These are phyloP conservation scores for Schizothorax lantsangensis DNA, from an alignment of 2,797 vertebrate species.

Conservation along the genomic window DNA sequence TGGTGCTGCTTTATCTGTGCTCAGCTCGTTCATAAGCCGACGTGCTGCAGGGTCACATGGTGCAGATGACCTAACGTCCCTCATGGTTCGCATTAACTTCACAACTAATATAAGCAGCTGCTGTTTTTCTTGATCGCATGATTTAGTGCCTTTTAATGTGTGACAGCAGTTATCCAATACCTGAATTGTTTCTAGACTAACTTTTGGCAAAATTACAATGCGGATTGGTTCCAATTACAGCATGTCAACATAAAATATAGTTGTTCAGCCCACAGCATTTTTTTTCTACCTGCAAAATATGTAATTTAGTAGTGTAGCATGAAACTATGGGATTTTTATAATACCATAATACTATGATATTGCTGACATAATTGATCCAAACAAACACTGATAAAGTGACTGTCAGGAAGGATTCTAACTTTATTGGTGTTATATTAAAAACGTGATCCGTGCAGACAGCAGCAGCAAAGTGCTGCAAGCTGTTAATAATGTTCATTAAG, in stretches of 20 bases:
- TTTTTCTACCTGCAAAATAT: neutral
- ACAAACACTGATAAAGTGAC: neutral
- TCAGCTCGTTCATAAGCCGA: conserved; percentile 13
- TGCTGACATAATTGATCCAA: neutral
- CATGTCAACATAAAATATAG: neutral
- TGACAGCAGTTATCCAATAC: neutral
- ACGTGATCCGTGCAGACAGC: neutral
- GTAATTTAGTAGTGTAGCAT: neutral
- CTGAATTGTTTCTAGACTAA: neutral
- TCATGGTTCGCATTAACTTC: neutral
- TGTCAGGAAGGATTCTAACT: neutral
- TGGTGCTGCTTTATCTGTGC: conserved; percentile 11
- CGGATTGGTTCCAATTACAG: neutral
- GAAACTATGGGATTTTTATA: neutral
- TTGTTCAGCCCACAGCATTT: neutral
- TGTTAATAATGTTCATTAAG: neutral
- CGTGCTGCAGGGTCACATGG: neutral
- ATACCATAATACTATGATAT: neutral
- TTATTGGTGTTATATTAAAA: neutral
- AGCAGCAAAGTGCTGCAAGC: neutral
- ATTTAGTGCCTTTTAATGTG: neutral
- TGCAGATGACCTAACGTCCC: neutral
- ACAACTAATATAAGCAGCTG: neutral
- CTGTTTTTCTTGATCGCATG: neutral
- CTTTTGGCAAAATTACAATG: neutral